Base-by-base conservation (phyloP, 2,113 vertebrate genomes). In the Romanogobio albipinnatus region DNA sequence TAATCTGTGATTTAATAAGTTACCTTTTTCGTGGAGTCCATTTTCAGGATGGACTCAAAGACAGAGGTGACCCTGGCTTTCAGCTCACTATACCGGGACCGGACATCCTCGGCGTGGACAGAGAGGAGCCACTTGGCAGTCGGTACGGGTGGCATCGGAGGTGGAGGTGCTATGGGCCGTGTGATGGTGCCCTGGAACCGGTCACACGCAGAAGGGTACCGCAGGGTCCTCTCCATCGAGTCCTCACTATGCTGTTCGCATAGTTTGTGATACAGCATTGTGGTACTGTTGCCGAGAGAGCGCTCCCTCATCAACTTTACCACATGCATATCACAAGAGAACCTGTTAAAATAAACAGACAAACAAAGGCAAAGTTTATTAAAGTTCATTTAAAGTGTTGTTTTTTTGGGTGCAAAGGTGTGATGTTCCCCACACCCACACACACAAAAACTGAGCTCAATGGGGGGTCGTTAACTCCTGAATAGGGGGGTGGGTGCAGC, bases 1-100 rank as follows among this genome's bases (percentile, higher is more conserved):
- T 39, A 39, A 39, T 39, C 36, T 39, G 36, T 6, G 26, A 53
- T 77, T n/a, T 24, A 15, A n/a, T 43, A 53, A 1, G 5, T 47
- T 56, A 75, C 58, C 70, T 81, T 75, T 47, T 85, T 81, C 3
- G 45, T 81, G 2, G 78, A 85, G 11, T 62, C 84, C 24, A 81
- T 43, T 61, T 86, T n/a, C 56, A 86, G 5, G 33, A 84, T 66
- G 3, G 13, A 33, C 11, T 76, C 68, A 56, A 75, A 87, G 56
- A 84, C 53, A 49, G 64, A 51, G 3, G 81, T 86, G 58, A 86
- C 24, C 62, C 61, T 70, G 51, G 39, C 81, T 26, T 83, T 29
- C 29, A 47, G 47, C 39, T 86, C 75, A 73, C 82, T 5, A 22
- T 51, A 51, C 26, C 49, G 26, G 74, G 74, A 76, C 3, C 24